Conservation (phyloP, 2,113 vertebrate genomes). For the Lepus americanus region DNA sequence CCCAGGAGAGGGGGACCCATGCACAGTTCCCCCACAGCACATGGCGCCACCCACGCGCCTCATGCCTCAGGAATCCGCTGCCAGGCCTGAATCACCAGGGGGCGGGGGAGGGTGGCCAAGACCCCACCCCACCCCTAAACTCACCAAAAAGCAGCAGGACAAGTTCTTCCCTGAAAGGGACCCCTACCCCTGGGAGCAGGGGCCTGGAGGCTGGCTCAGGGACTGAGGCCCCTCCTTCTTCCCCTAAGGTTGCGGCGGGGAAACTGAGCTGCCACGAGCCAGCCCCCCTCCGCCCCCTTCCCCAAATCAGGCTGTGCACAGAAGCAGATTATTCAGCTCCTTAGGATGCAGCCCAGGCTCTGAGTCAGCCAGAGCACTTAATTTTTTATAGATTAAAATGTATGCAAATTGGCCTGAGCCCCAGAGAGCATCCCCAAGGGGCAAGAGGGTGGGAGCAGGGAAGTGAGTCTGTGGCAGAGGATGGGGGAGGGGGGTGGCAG, state of each 20-base stretch:
- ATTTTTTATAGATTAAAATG: constrained; percentile 92
- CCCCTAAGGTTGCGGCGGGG: background rate
- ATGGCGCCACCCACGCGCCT: constrained; percentile 69
- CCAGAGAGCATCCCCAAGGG: constrained; percentile 89
- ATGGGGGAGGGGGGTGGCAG: constrained; percentile 62
- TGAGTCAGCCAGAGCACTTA: constrained; percentile 89
- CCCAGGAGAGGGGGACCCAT: constrained; percentile 48
- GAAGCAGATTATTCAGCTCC: constrained; percentile 90
- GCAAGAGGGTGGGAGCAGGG: constrained; percentile 86
- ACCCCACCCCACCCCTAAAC: constrained; percentile 59
- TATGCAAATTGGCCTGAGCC: constrained; percentile 90
- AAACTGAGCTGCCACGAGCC: constrained; percentile 1
- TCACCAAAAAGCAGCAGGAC: background rate
- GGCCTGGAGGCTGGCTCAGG: background rate
- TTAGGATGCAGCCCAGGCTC: constrained; percentile 89
- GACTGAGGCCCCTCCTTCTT: background rate
- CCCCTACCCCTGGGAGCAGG: background rate
- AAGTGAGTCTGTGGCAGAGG: constrained; percentile 81
- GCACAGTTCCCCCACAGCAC: constrained; percentile 66
- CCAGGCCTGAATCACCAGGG: constrained; percentile 78
- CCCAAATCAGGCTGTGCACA: constrained; percentile 82
- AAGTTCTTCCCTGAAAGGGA: constrained; percentile 5
- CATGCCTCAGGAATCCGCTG: constrained; percentile 72
- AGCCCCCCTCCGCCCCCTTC: constrained; percentile 79
- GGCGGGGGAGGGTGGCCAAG: constrained; percentile 55